Percentiles rank a stretch among this genome's conserved stretches.
Evolutionary conservation across 1,140 invertebrate genomes (phyloP).

Genomic region (Bombus sibiricus): DNA sequence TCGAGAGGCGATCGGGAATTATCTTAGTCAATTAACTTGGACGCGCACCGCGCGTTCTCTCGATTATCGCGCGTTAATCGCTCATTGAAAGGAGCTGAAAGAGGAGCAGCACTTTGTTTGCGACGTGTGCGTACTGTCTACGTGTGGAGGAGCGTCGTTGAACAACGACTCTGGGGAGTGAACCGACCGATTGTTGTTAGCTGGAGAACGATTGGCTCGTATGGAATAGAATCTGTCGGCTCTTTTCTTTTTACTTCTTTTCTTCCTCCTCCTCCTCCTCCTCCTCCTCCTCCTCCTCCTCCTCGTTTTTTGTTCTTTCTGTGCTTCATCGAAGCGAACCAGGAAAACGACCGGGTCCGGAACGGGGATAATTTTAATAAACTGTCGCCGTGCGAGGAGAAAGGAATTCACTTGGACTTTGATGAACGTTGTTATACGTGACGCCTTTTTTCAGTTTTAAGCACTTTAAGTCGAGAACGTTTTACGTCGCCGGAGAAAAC

Average conservation of each 20-base stretch:
- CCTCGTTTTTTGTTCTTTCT: not conserved
- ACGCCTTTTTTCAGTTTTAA: not conserved
- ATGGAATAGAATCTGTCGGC: not conserved
- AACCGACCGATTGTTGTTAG: conserved; percentile 13
- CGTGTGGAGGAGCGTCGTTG: conserved; percentile 11
- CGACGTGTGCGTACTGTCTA: not conserved
- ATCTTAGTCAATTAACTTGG: conserved; percentile 67
- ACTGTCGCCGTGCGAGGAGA: not conserved
- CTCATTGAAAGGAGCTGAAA: conserved; percentile 60
- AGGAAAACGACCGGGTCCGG: not conserved
- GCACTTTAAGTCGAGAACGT: not conserved
- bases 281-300: too few relatives aligned
- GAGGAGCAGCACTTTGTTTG: conserved; percentile 42
- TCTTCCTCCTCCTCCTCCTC: too few relatives aligned
- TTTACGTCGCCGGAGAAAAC: not conserved
- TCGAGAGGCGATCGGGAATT: conserved; percentile 64
- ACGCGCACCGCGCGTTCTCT: conserved; percentile 49
- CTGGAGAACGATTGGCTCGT: conserved; percentile 12
- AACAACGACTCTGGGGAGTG: not conserved
- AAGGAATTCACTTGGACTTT: not conserved
- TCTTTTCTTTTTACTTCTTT: not conserved
- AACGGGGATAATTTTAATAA: conserved; percentile 7
- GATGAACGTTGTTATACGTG: conserved; percentile 5
- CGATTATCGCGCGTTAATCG: conserved; percentile 62
- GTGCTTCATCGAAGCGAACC: not conserved